Evolutionary conservation across 2,113 vertebrate species (phyloP), one percentile per base, ranked within the genome.

Genomic region (Ophiodon elongatus): DNA sequence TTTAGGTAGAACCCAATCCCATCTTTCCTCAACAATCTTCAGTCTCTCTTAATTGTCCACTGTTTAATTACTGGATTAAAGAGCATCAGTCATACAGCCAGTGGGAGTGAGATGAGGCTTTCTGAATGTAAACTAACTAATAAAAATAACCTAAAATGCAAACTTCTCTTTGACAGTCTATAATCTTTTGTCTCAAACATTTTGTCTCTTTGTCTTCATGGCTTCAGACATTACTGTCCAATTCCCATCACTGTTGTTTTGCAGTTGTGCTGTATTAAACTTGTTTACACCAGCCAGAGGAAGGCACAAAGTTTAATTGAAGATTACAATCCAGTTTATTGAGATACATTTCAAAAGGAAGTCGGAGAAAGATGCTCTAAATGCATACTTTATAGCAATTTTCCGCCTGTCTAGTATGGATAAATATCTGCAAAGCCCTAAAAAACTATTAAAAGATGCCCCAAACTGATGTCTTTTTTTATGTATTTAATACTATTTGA

Each of bases 1-100:
- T 85, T 93, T 91, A 94, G 83, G 77, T 67, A 80, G 76, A 90
- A 91, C 81, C 91, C 91, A 91, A 92, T 94, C 92, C 91, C 86
- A 84, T 94, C 90, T 94, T 93, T 93, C 91, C 86, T 92, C 89
- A 65, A 31, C 76, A 76, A 84, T 67, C 83, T 87, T 88, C 73
- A 84, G 86, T 74, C 76, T 60, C 72, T 93, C 68, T 91, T 94
- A 93, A 94, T 93, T 91, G 88, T 88, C 62, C 69, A 31, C 74
- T 86, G 67, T 87, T 93, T 86, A 76, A 79, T 69, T 39, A 50
- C 70, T 70, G 84, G 79, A 90, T 93, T 88, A 83, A 91, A 84
- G 50, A 73, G 73, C 82, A 72, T 86, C 82, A 84, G 76, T 79
- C 37, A 41, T n/a, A 67, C 67, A 86, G 72, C 73, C 70, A 73